A percentile compares a stretch with the other conserved stretches of the same genome.
These are phyloP conservation scores for Porphyrio hochstetteri DNA, from an alignment of 2,113 vertebrate genomes.

Conservation along the genomic window DNA sequence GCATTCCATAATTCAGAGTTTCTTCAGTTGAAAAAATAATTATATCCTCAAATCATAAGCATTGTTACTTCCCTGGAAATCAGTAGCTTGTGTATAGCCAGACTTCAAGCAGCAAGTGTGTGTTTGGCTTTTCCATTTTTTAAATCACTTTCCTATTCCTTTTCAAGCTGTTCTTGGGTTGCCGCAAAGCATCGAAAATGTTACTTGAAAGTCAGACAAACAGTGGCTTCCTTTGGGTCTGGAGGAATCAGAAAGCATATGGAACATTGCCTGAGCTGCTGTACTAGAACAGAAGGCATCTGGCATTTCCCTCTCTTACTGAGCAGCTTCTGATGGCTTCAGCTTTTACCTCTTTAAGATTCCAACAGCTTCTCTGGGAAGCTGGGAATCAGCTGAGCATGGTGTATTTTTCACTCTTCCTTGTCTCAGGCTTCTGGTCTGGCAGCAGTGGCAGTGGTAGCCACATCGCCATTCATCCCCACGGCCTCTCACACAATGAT, in stretches of 20 bases:
- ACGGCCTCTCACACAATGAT: not conserved
- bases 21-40: constrained; percentile 24
- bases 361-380: not conserved
- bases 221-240: not conserved
- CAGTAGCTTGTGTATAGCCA: not conserved
- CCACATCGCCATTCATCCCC: rapidly evolving
- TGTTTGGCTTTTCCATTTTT: not conserved
- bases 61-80: not conserved
- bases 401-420: not conserved
- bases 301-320: not conserved
- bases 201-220: not conserved
- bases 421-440: not conserved
- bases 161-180: not conserved
- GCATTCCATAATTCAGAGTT: not conserved
- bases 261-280: not conserved
- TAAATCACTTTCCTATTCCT: not conserved
- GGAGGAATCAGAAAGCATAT: not conserved
- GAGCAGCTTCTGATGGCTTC: not conserved
- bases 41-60: not conserved
- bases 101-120: not conserved
- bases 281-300: not conserved
- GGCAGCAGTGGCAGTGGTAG: not conserved
- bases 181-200: not conserved
- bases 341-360: not conserved
- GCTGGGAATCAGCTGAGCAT: not conserved